These are phyloP conservation scores for Etia nguti DNA, from an alignment of 2,113 vertebrate genomes.

Conservation along the genomic window DNA sequence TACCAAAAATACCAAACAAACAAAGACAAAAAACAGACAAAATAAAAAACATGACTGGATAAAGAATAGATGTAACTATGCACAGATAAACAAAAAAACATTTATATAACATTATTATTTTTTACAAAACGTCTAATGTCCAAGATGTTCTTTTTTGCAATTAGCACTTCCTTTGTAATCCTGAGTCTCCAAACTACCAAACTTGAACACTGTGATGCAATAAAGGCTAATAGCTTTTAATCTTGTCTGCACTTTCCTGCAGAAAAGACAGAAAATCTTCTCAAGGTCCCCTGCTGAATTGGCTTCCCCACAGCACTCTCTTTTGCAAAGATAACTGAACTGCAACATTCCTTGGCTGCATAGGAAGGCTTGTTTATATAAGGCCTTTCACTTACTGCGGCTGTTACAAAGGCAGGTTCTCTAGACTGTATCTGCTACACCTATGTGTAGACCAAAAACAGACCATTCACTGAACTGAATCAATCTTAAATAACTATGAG, in stretches of 20 bases:
- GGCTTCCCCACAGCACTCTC: background rate
- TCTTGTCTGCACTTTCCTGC: background rate
- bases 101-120: background rate
- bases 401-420: background rate
- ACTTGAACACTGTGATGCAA: background rate
- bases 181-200: background rate
- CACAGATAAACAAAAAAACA: background rate
- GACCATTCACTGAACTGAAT: background rate
- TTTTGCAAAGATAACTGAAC: background rate
- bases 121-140: background rate
- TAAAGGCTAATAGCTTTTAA: background rate
- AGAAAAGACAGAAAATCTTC: background rate
- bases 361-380: constrained; percentile 26
- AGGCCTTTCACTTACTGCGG: background rate
- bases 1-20: background rate
- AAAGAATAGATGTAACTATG: background rate
- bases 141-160: background rate
- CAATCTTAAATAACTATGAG: background rate
- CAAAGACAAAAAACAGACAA: background rate
- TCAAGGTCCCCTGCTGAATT: background rate
- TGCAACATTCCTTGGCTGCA: background rate
- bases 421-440: background rate
- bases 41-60: background rate
- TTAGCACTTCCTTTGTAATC: background rate
- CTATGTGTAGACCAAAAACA: background rate